Base-by-base conservation (phyloP, 2,888 invertebrate genomes). In the Spodoptera exigua region DNA sequence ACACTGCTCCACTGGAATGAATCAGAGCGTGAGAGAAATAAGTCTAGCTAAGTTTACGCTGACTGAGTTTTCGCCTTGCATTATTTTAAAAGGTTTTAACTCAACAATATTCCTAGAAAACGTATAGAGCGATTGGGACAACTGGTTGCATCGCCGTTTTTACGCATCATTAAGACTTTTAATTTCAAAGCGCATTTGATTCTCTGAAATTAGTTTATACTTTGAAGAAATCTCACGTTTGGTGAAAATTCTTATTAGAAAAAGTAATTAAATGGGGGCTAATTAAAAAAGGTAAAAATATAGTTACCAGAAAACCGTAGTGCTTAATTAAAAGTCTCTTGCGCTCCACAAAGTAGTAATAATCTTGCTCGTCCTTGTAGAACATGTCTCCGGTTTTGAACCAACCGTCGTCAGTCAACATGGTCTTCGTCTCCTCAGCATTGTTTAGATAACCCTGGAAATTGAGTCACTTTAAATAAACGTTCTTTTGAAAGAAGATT, bases 301-400 rank as follows among this genome's bases (percentile, higher is more conserved):
- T 36, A 52, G 55, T 82, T 76, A 86, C 85, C 78, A 80, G 58
- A 67, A 79, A 80, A 12, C 85, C 84, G 39, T 67, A 79, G 64
- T 85, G 81, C 61, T 84, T 88, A 65, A 88, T 84, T 60, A 88
- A 63, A 58, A 86, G 80, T 65, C 83, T 68, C 65, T 81, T 84
- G 47, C 87, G 76, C 61, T 87, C 87, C 12, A 85, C 83, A 40
- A 85, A 87, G 70, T 76, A 86, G 62, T 81, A 87, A 62, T 79
- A 80, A 37, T 81, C 65, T 13, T 81, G 60, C 5, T 83, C 79
- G 58, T 85, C 83, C 59, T 57, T 82, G 68, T 80, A 82, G 56
- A 89, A 86, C 16, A 88, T 71, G 66, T 87, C 87, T 18, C 86
- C 88, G 2, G 87, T 88, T 48, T 77, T 84, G 45, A 89, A 63